phyloP scores from a whole-genome alignment of 2,888 invertebrate species.

The Drosophila fulvimacula region DNA sequence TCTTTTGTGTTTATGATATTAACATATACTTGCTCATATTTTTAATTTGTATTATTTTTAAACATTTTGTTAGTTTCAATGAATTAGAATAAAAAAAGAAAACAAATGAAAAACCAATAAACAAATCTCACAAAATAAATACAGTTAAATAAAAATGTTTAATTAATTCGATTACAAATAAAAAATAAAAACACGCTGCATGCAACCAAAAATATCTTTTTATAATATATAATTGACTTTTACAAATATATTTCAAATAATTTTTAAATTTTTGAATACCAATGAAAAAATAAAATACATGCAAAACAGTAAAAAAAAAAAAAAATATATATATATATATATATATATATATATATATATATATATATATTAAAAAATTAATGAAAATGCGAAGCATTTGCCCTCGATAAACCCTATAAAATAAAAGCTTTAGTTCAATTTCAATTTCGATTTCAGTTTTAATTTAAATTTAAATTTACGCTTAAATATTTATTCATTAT shows the following conservation, averaged over 20 bases:
- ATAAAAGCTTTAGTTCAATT: slow-evolving; percentile 1
- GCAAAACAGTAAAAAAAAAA: not conserved
- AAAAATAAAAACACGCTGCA: slow-evolving; percentile 26
- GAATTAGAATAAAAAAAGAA: slow-evolving; percentile 33
- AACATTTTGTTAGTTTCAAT: slow-evolving; percentile 50
- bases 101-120: slow-evolving; percentile 19
- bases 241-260: not conserved
- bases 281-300: slow-evolving; percentile 2
- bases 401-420: not conserved
- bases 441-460: not conserved
- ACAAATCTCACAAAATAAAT: slow-evolving; percentile 24
- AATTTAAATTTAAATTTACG: not conserved
- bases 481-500: not conserved
- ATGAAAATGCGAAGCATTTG: slow-evolving; percentile 1
- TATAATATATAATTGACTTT: not conserved
- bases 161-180: slow-evolving; percentile 18
- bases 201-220: slow-evolving; percentile 39
- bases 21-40: slow-evolving; percentile 32
- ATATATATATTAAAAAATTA: no score
- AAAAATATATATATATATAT: no score
- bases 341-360: no score
- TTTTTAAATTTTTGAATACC: not conserved
- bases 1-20: slow-evolving; percentile 47
- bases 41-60: slow-evolving; percentile 21
- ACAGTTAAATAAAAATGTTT: slow-evolving; percentile 23